These are phyloP conservation scores for Caenorhabditis japonica DNA, from an alignment of 2,888 invertebrate species.

Conservation along the genomic window DNA sequence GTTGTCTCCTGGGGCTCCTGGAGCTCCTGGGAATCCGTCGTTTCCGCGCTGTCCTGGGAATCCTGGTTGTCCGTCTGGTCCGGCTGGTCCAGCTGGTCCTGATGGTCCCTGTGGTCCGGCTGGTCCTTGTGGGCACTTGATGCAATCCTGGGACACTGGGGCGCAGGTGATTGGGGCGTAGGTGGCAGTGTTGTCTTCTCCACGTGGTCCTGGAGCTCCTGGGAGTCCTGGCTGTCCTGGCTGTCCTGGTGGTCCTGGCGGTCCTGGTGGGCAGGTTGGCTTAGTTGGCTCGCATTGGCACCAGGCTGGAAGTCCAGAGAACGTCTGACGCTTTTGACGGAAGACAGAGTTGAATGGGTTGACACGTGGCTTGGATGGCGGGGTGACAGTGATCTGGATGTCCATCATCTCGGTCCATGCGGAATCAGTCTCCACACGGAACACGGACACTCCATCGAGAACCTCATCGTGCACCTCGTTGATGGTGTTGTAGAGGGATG, in stretches of 20 bases:
- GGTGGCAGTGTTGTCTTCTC: too few relatives aligned
- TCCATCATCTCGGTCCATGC: conserved; percentile 74
- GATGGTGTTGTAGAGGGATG: conserved; percentile 70
- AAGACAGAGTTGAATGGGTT: neutral
- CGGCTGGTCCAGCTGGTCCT: conserved; percentile 40
- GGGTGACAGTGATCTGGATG: conserved; percentile 68
- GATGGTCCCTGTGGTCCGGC: neutral
- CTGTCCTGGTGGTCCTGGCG: too few relatives aligned
- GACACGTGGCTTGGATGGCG: too few relatives aligned
- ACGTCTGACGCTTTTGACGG: conserved; percentile 22
- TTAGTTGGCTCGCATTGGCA: conserved; percentile 22
- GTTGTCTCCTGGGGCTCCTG: too few relatives aligned
- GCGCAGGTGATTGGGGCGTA: too few relatives aligned
- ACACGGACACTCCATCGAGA: conserved; percentile 38
- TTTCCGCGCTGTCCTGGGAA: neutral
- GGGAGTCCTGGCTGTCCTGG: too few relatives aligned
- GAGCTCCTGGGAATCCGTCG: too few relatives aligned
- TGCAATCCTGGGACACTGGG: too few relatives aligned
- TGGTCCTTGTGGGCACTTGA: too few relatives aligned
- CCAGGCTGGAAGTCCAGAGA: conserved; percentile 17
- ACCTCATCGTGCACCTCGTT: conserved; percentile 62
- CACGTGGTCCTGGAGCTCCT: too few relatives aligned
- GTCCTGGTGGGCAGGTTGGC: conserved; percentile 11
- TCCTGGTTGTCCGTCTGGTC: conserved; percentile 61
- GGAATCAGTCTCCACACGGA: conserved; percentile 45